These are phyloP conservation scores for Tipula helvola DNA, from an alignment of 2,888 invertebrate species.

Conservation along the genomic window DNA sequence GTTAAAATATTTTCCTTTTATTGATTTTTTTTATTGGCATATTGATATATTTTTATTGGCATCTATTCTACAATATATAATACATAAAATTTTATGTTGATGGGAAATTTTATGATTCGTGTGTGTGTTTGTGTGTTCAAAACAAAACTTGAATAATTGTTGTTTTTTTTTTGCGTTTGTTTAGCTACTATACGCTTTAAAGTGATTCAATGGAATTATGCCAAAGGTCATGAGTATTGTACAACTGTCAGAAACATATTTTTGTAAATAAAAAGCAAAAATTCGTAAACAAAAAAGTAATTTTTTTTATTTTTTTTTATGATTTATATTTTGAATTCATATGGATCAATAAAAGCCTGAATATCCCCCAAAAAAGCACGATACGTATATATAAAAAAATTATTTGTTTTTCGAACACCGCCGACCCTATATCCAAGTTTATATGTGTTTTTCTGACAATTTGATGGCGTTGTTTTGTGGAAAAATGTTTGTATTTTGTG, in stretches of 20 bases:
- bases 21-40: background rate
- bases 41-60: background rate
- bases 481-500: background rate
- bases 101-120: background rate
- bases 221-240: slow-evolving; percentile 4
- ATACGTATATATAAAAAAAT: background rate
- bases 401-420: background rate
- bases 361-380: background rate
- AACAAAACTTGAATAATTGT: background rate
- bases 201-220: background rate
- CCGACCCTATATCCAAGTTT: background rate
- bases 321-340: background rate
- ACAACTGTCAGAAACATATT: background rate
- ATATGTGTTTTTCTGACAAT: background rate
- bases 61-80: background rate
- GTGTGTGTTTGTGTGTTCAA: background rate
- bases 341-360: background rate
- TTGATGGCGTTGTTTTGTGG: background rate
- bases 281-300: background rate
- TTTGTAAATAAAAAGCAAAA: background rate
- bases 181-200: background rate
- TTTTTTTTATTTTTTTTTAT: background rate
- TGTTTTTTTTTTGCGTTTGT: background rate
- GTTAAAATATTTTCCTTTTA: background rate
- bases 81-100: background rate